Evolutionary conservation across 1,140 invertebrate genomes (phyloP), one percentile per base, ranked within the genome.

Genomic region (Cepaea nemoralis): DNA sequence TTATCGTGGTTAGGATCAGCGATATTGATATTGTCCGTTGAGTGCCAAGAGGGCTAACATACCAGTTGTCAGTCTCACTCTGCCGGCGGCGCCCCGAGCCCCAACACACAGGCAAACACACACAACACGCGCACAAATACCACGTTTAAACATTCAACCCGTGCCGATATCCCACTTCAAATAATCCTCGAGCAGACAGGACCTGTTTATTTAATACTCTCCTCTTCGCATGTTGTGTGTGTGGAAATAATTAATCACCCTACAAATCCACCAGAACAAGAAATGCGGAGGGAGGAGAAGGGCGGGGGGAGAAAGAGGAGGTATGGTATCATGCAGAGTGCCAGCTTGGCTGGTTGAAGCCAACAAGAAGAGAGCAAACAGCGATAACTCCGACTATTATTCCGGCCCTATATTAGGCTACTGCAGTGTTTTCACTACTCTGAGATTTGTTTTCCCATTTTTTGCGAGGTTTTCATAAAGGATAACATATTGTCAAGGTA

Each of bases 161-260:
- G 55, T 59, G 55, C n/a, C 3, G 24, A n/a, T 59, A n/a, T n/a
- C 55, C 22, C 55, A 63, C 59, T 63, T 10, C n/a, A 31, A 63
- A 63, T 31, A 63, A 63, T 31, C n/a, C 27, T 27, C n/a, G 2
- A 63, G n/a, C 59, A 63, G 27, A 63, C 59, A 40, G 35, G 1
- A 12, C 35, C 42, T 74, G 71, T 50, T 50, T 74, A 42, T 31
- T 74, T 45, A 74, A 50, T 74, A 27, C 27, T 48, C 40, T 50
- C n/a, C 40, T 27, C n/a, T 35, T 48, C 12, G 42, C 40, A 74
- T 74, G 40, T 48, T 50, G 1, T 70, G 40, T 74, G 10, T 42
- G 71, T 74, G 71, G 71, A 74, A 74, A 74, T 74, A 74, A 74
- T 74, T 74, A 74, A 74, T 74, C 71, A 74, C 69, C 40, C 69